Conservation (phyloP, 92 coral and sea anemone species). For the Actinostola sp. region DNA sequence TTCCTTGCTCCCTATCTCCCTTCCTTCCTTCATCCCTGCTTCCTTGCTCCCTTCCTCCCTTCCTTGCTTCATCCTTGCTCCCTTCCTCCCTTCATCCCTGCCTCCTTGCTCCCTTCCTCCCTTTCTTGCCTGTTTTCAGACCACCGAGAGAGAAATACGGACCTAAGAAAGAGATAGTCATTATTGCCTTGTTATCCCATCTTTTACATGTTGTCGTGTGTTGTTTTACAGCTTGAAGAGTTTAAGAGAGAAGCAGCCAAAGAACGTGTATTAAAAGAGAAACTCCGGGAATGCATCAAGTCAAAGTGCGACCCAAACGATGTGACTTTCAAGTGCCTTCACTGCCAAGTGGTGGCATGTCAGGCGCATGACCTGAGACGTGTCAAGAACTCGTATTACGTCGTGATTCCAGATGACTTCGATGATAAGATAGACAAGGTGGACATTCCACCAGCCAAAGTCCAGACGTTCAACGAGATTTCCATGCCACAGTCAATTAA, state of each 20-base stretch:
- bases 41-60: too few species aligned
- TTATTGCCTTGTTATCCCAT: too few species aligned
- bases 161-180: too few species aligned
- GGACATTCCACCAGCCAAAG: slow-evolving; percentile 21
- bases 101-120: too few species aligned
- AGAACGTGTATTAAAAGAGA: slow-evolving; percentile 49
- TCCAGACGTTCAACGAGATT: slow-evolving; percentile 57
- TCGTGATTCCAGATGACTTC: slow-evolving; percentile 63
- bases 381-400: slow-evolving; percentile 46
- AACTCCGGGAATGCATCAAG: slow-evolving; percentile 25
- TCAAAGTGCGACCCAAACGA: slow-evolving; percentile 46
- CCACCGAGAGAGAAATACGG: too few species aligned
- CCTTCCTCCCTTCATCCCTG: too few species aligned
- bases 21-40: too few species aligned
- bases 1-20: too few species aligned
- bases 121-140: too few species aligned
- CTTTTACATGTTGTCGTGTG: too few species aligned
- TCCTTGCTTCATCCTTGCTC: too few species aligned
- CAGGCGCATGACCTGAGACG: slow-evolving; percentile 83
- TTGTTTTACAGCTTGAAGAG: slow-evolving; percentile 49
- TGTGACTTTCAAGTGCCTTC: slow-evolving; percentile 73
- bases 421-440: slow-evolving; percentile 15
- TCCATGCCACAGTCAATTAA: slow-evolving; percentile 57
- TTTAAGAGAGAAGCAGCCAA: slow-evolving; percentile 46
- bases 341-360: slow-evolving; percentile 74